Evolutionary conservation across 2,113 vertebrate genomes (phyloP).

Genomic region (Fulmarus glacialis): DNA sequence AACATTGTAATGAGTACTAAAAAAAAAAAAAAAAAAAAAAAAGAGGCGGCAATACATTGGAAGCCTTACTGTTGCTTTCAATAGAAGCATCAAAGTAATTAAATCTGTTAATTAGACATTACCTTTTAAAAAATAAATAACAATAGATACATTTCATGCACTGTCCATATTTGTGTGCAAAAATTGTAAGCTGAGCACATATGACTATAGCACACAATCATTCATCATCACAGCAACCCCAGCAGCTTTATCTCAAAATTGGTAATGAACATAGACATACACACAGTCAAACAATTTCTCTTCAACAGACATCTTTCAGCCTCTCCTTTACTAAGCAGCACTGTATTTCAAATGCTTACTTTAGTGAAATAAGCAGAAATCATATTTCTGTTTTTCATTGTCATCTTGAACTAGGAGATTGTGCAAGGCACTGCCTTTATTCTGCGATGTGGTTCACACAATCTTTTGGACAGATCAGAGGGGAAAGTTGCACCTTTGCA

Average conservation of each 20-base stretch:
- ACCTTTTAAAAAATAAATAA: neutral
- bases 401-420: neutral
- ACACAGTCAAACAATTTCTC: neutral
- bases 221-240: neutral
- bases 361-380: neutral
- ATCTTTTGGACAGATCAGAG: neutral
- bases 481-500: neutral
- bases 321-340: neutral
- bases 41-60: neutral
- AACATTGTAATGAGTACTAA: neutral
- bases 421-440: neutral
- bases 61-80: conserved; percentile 9
- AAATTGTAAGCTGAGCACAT: neutral
- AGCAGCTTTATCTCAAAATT: neutral
- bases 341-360: neutral
- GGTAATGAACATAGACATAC: neutral
- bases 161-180: neutral
- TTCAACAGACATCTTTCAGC: neutral
- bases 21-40: neutral
- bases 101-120: neutral
- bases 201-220: neutral
- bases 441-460: neutral
- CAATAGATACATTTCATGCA: neutral
- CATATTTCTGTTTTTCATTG: neutral
- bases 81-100: neutral